phyloP scores from a whole-genome alignment of 2,888 invertebrate genomes.

The Proisotoma minuta region DNA sequence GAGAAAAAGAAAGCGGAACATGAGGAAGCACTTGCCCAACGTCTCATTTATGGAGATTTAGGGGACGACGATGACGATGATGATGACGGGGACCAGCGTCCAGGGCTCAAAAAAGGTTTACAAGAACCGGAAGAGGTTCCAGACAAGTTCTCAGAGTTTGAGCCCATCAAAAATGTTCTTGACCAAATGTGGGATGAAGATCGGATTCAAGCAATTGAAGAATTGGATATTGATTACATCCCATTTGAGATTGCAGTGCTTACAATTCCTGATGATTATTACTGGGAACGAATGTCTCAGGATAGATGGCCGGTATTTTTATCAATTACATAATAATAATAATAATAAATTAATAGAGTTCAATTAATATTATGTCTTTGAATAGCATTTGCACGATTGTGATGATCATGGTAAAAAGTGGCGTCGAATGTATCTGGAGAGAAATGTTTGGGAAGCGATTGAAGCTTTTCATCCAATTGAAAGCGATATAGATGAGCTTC shows the following conservation, averaged over 20 bases:
- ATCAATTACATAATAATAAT: not conserved
- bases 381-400: slow-evolving; percentile 11
- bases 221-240: slow-evolving; percentile 41
- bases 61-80: slow-evolving; percentile 18
- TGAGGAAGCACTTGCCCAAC: not conserved
- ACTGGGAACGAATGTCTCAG: slow-evolving; percentile 40
- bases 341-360: too few species aligned
- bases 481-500: slow-evolving; percentile 27
- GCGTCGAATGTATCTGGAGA: slow-evolving; percentile 41
- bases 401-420: slow-evolving; percentile 36
- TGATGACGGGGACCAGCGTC: slow-evolving; percentile 6
- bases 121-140: slow-evolving; percentile 25
- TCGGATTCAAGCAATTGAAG: slow-evolving; percentile 37
- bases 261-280: slow-evolving; percentile 44
- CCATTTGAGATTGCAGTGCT: slow-evolving; percentile 40
- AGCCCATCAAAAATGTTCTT: slow-evolving; percentile 19
- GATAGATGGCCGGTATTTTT: slow-evolving; percentile 39
- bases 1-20: slow-evolving; percentile 20
- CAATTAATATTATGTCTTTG: not conserved
- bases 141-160: slow-evolving; percentile 32
- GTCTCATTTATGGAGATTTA: slow-evolving; percentile 5
- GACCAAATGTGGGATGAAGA: slow-evolving; percentile 33
- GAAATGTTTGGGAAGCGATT: slow-evolving; percentile 34
- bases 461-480: slow-evolving; percentile 44
- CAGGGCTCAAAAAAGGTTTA: not conserved